Conservation (phyloP, 2,797 vertebrate species). For the Florisuga fusca region DNA sequence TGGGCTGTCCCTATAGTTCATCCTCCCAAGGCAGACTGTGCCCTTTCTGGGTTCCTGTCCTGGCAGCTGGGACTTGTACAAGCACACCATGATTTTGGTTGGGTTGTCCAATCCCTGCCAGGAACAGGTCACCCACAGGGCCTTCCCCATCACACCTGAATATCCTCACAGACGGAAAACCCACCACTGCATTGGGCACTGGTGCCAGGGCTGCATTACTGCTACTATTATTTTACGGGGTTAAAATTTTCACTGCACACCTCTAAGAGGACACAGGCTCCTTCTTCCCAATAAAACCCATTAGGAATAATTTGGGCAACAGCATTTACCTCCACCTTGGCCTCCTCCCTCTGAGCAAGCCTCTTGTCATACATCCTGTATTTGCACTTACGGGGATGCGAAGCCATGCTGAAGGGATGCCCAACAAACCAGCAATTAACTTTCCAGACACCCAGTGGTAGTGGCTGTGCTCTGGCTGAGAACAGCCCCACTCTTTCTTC, state of each 20-base stretch:
- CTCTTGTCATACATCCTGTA: not conserved
- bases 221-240: not conserved
- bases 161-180: not conserved
- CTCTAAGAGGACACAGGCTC: not conserved
- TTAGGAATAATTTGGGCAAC: not conserved
- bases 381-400: accelerated
- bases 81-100: not conserved
- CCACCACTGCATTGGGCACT: accelerated
- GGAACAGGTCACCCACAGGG: not conserved
- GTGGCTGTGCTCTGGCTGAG: not conserved
- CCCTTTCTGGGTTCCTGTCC: not conserved
- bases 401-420: not conserved
- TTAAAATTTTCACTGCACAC: not conserved
- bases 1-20: not conserved
- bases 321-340: not conserved
- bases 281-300: not conserved
- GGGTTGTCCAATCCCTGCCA: not conserved
- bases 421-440: accelerated
- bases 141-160: not conserved
- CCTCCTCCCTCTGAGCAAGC: not conserved
- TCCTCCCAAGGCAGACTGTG: not conserved
- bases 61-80: not conserved
- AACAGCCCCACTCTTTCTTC: not conserved
- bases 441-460: not conserved
- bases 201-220: not conserved